Evolutionary conservation across 2,888 invertebrate genomes (phyloP), one percentile per base, ranked within the genome.

Genomic region (Arctia plantaginis): DNA sequence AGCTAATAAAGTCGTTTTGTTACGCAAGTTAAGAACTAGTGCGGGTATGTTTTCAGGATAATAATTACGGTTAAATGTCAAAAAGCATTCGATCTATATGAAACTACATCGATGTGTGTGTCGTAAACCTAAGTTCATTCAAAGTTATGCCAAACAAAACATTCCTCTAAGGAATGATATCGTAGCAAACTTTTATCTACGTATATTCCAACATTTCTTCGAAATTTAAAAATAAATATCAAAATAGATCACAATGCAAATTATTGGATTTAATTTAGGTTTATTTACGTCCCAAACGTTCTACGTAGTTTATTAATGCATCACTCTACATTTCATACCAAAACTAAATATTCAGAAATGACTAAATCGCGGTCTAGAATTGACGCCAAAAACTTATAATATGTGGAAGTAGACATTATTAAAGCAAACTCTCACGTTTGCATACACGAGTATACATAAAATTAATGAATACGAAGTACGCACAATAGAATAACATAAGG

Each of bases 341-440:
- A 59, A 62, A 69, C 47, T n/a, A n/a, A 64, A 71, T 71, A 68
- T 39, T 44, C 12, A 72, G 47, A 66, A 62, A 47, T 71, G 39
- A 10, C 55, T 62, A 67, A 62, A 47, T 67, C 23, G 68, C 20
- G 33, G 69, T 72, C 65, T 66, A 69, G 27, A 72, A 44, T 12
- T 39, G 35, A 27, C 44, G 72, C 72, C 72, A 75, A 72, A 55
- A 72, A 69, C 51, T 13, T 69, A 33, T 41, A n/a, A 55, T 55
- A 55, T 23, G 65, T 51, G 47, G 66, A 69, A 27, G 72, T 13
- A 59, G 55, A 27, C 33, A 41, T 18, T 27, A n/a, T 27, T 7
- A 23, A 39, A 67, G 65, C 33, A 30, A 47, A 62, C 44, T 2
- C 18, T 68, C 68, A 69, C 68, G 65, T 69, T 51, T 30, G 0